Evolutionary conservation across 1,140 invertebrate species (phyloP).

Genomic region (Eumaeus atala): DNA sequence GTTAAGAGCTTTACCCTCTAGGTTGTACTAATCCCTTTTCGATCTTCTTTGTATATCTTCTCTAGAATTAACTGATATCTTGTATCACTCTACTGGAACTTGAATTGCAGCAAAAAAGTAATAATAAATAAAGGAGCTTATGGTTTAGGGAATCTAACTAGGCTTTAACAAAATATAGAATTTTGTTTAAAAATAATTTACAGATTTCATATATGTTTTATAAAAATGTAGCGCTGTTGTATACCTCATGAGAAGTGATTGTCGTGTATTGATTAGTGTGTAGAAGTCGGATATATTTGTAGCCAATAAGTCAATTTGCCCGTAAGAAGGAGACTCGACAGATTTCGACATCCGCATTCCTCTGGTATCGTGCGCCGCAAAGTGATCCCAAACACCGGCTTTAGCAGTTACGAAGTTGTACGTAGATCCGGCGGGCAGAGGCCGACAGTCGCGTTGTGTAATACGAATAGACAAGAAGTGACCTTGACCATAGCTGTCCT

Average conservation of each 20-base stretch:
- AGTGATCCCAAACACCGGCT: slow-evolving; percentile 21
- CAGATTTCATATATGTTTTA: slow-evolving; percentile 43
- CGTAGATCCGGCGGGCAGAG: slow-evolving; percentile 11
- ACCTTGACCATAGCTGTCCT: slow-evolving; percentile 64
- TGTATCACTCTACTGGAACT: background rate
- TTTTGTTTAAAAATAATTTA: slow-evolving; percentile 36
- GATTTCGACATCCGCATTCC: background rate
- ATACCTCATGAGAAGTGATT: slow-evolving; percentile 45
- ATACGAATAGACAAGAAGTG: slow-evolving; percentile 64
- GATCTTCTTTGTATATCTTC: slow-evolving; percentile 19
- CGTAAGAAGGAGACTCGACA: background rate
- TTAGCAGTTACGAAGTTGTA: slow-evolving; percentile 15
- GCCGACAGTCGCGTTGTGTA: slow-evolving; percentile 24
- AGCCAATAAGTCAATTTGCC: background rate
- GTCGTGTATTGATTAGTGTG: background rate
- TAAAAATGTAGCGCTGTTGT: slow-evolving; percentile 50
- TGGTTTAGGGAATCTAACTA: slow-evolving; percentile 57
- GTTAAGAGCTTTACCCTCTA: slow-evolving; percentile 42
- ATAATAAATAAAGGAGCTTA: slow-evolving; percentile 62
- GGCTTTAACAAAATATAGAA: slow-evolving; percentile 37
- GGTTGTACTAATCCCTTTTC: slow-evolving; percentile 33
- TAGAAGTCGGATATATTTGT: background rate
- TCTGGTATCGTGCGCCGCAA: slow-evolving; percentile 29
- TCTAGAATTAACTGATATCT: slow-evolving; percentile 17
- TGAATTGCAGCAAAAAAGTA: slow-evolving; percentile 16